A percentile compares a stretch with the other conserved stretches of the same genome.
These are phyloP conservation scores for Hoplodrina ambigua DNA, from an alignment of 2,888 invertebrate species.

Conservation along the genomic window DNA sequence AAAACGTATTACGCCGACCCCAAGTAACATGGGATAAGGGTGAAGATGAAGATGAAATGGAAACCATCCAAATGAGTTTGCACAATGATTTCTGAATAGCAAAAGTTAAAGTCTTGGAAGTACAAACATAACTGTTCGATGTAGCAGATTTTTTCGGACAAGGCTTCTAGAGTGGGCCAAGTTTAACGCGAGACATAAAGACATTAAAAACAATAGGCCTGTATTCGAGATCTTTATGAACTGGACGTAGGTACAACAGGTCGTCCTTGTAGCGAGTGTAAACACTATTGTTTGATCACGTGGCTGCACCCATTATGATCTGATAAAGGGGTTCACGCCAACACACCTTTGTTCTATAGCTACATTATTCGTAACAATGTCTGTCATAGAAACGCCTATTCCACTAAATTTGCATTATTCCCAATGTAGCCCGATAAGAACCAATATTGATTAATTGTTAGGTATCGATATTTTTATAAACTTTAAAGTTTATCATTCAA, in stretches of 20 bases:
- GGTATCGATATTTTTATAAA: not conserved
- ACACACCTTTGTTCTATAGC: slow-evolving; percentile 75
- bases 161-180: slow-evolving; percentile 63
- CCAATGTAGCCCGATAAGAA: slow-evolving; percentile 28
- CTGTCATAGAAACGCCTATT: slow-evolving; percentile 61
- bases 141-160: slow-evolving; percentile 52
- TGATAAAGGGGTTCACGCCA: slow-evolving; percentile 79
- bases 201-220: slow-evolving; percentile 71
- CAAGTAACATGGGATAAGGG: too few species aligned
- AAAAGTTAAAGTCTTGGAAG: slow-evolving; percentile 45
- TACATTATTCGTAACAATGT: slow-evolving; percentile 64
- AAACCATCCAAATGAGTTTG: slow-evolving; percentile 24
- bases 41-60: not conserved
- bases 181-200: slow-evolving; percentile 65
- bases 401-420: slow-evolving; percentile 50
- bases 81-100: slow-evolving; percentile 36
- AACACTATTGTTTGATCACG: slow-evolving; percentile 88
- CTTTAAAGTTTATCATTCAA: slow-evolving; percentile 12
- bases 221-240: slow-evolving; percentile 72
- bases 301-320: slow-evolving; percentile 83
- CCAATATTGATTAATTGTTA: slow-evolving; percentile 21
- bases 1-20: too few species aligned
- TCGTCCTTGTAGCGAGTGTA: slow-evolving; percentile 83
- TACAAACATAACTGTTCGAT: slow-evolving; percentile 45
- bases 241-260: slow-evolving; percentile 73